Conservation (phyloP, 2,113 vertebrate species). For the Sorex fumeus region DNA sequence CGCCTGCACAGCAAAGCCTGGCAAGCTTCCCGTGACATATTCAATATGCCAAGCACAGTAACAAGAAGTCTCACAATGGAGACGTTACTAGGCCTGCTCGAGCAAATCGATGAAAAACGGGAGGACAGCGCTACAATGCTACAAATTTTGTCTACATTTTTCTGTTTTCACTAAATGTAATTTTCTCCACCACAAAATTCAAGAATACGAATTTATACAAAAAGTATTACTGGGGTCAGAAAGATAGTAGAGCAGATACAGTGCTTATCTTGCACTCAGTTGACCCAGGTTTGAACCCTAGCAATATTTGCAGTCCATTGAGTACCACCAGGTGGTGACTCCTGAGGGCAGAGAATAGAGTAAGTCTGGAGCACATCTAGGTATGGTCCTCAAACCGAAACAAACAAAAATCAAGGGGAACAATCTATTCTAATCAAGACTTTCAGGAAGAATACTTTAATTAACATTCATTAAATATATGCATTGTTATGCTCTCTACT, state of each 20-base stretch:
- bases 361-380: background rate
- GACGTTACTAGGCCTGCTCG: no score
- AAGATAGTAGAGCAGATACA: background rate
- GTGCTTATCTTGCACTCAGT: background rate
- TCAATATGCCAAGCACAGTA: no score
- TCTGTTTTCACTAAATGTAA: no score
- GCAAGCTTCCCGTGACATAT: no score
- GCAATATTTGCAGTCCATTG: background rate
- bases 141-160: no score
- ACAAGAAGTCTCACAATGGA: no score
- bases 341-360: background rate
- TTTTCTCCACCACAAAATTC: no score
- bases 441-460: background rate
- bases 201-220: background rate
- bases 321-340: background rate
- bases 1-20: no score
- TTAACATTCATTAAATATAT: no score
- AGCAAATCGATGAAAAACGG: no score
- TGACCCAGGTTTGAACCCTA: background rate
- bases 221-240: background rate
- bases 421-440: background rate
- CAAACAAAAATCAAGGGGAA: background rate
- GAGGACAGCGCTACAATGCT: no score
- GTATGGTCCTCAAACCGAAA: no score
- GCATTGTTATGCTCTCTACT: constrained; percentile 79